Conservation (phyloP, 2,797 vertebrate genomes). For the Rhincodon typus region DNA sequence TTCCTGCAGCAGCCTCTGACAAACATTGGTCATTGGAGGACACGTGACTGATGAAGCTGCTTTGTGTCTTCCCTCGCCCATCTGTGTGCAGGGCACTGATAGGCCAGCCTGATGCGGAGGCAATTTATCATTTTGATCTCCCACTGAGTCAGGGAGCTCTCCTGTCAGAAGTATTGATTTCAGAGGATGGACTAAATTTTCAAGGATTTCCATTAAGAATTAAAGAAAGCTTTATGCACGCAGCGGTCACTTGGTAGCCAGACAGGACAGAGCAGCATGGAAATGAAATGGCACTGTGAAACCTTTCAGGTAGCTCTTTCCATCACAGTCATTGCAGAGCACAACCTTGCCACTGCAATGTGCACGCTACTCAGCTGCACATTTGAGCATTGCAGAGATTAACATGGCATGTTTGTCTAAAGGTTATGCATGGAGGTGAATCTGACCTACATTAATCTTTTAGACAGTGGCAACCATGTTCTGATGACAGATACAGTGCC, state of each 20-base stretch:
- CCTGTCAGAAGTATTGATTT: constrained; percentile 78
- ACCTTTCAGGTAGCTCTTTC: constrained; percentile 80
- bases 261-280: constrained; percentile 67
- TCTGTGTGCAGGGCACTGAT: constrained; percentile 68
- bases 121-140: constrained; percentile 71
- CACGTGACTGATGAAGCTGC: constrained; percentile 58
- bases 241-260: constrained; percentile 66
- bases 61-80: constrained; percentile 53
- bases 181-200: constrained; percentile 78
- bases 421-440: constrained; percentile 56
- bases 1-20: constrained; percentile 45
- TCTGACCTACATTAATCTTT: constrained; percentile 53
- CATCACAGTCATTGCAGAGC: constrained; percentile 65
- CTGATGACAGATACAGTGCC: constrained; percentile 61
- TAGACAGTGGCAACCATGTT: constrained; percentile 59
- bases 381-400: constrained; percentile 39
- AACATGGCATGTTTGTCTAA: constrained; percentile 56
- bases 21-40: constrained; percentile 56
- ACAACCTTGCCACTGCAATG: constrained; percentile 67
- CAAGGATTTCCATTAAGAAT: constrained; percentile 72
- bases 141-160: constrained; percentile 72
- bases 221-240: constrained; percentile 66
- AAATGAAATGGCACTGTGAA: constrained; percentile 85
- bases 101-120: constrained; percentile 75
- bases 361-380: constrained; percentile 50